phyloP scores from a whole-genome alignment of 2,113 vertebrate species.

The Chloroceryle aenea region DNA sequence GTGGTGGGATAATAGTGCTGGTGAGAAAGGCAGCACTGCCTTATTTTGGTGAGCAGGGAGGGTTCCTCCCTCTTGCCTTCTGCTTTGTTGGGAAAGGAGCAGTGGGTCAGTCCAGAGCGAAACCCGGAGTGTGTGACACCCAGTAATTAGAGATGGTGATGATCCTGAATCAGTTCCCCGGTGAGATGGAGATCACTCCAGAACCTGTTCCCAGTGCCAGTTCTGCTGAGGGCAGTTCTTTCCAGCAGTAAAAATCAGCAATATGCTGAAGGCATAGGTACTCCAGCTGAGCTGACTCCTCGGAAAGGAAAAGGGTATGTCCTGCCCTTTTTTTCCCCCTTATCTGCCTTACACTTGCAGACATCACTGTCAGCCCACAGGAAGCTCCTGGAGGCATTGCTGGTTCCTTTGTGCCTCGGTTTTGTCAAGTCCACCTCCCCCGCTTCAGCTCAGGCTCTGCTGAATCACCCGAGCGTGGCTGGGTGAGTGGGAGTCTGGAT shows the following conservation, averaged over 20 bases:
- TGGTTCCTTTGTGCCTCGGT: background rate
- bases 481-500: background rate
- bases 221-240: background rate
- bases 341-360: background rate
- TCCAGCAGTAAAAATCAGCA: background rate
- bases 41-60: fast-evolving
- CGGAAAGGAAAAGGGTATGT: no score
- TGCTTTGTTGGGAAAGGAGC: background rate
- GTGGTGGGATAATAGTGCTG: background rate
- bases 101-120: background rate
- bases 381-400: background rate
- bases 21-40: background rate
- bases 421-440: background rate
- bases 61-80: background rate
- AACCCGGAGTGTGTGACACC: background rate
- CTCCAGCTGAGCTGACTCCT: background rate
- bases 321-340: background rate
- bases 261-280: background rate
- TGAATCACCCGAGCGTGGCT: background rate
- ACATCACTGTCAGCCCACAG: background rate
- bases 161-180: background rate
- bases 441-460: background rate
- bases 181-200: background rate
- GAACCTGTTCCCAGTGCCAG: background rate
- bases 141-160: background rate